Evolutionary conservation across 2,797 vertebrate genomes (phyloP).

Genomic region (Austrolebias charrua): DNA sequence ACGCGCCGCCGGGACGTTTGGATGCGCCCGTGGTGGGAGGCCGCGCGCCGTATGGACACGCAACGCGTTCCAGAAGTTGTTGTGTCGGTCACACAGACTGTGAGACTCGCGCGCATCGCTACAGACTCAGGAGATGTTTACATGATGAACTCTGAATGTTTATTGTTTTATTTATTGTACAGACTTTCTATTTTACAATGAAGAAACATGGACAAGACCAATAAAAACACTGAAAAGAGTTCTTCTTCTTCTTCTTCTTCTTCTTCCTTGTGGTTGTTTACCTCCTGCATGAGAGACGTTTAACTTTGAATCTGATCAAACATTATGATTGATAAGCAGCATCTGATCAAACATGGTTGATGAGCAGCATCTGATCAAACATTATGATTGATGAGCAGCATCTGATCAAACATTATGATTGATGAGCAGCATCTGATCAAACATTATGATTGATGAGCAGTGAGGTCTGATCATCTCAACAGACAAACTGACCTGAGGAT

Average conservation of each 20-base stretch:
- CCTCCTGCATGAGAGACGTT: no score
- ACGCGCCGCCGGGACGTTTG: conserved; percentile 10
- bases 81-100: conserved; percentile 54
- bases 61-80: conserved; percentile 61
- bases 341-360: no score
- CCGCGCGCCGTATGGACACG: conserved; percentile 46
- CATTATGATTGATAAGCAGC: no score
- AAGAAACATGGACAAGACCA: conserved; percentile 36
- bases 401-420: no score
- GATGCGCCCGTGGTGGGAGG: conserved; percentile 17
- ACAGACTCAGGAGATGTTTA: conserved; percentile 24
- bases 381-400: no score
- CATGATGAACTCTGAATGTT: conserved; percentile 59
- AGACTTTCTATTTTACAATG: conserved; percentile 47
- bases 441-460: no score
- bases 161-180: conserved; percentile 78
- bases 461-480: no score
- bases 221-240: conserved; percentile 32
- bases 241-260: conserved; percentile 7
- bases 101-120: conserved; percentile 53
- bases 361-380: no score
- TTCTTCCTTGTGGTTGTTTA: background rate
- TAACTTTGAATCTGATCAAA: no score
- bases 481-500: no score
- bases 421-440: no score